Evolutionary conservation across 1,140 invertebrate genomes (phyloP), one percentile per base, ranked within the genome.

Genomic region (Drosophila pseudoananassae): DNA sequence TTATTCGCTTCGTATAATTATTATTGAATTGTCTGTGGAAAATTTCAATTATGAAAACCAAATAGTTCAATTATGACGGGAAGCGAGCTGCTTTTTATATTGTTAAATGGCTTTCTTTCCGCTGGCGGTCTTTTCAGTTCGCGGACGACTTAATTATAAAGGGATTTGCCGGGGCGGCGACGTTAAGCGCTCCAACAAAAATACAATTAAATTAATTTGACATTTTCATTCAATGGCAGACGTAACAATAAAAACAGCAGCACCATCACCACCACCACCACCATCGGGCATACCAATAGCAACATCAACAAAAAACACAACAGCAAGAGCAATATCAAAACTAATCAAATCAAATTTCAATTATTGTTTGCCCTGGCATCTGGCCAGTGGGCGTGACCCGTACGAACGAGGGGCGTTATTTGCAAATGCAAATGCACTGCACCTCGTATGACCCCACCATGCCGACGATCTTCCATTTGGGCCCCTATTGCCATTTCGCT

Each of bases 281-380:
- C 9, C 33, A 36, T 1, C 1, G 9, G 27, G n/a, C 6, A 25
- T 8, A 55, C 23, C 38, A 54, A 51, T 23, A 45, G n/a, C 36
- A 58, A 31, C 43, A 27, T 27, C 55, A 29, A 60, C 38, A 14
- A 15, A 40, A 55, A 56, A 36, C 50, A 69, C 38, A 61, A 73
- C 83, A 57, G 29, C 36, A 25, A 53, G 56, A 43, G 57, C 70
- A 27, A 45, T 75, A 82, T 82, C 69, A 56, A 78, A 88, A 85
- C 83, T 85, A 87, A 88, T 87, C 83, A 88, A 88, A 88, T 88
- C 84, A 88, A 88, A 79, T 88, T 88, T 88, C 83, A 88, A 88
- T 88, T 88, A 88, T 89, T 89, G 79, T 72, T 36, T 64, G 56
- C 64, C 53, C 43, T 50, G 57, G 17, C 56, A 60, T 51, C 57